phyloP scores from a whole-genome alignment of 2,888 invertebrate species.

The Oligia latruncula region DNA sequence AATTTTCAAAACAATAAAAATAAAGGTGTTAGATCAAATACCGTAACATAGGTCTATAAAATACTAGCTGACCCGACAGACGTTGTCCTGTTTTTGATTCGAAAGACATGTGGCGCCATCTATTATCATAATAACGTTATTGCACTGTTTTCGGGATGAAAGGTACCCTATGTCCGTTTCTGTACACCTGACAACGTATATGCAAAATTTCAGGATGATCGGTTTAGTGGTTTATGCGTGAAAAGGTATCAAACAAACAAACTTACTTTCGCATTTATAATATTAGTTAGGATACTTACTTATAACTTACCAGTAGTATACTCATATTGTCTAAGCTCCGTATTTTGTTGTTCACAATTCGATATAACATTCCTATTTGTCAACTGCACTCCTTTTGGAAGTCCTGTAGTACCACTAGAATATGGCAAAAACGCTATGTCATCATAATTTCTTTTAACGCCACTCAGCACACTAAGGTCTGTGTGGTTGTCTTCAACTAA shows the following conservation, averaged over 20 bases:
- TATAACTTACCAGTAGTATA: slow-evolving; percentile 76
- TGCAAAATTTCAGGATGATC: too few relatives aligned
- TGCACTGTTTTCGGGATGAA: too few relatives aligned
- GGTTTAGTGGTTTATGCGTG: too few relatives aligned
- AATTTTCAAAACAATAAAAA: not conserved
- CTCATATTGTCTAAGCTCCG: slow-evolving; percentile 72
- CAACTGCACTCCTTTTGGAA: slow-evolving; percentile 93
- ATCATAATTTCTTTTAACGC: slow-evolving; percentile 80
- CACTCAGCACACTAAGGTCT: slow-evolving; percentile 86
- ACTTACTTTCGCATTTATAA: too few relatives aligned
- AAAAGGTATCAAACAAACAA: too few relatives aligned
- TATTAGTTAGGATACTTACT: not conserved
- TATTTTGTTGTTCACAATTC: slow-evolving; percentile 83
- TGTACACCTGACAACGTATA: too few relatives aligned
- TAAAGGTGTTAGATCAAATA: too few relatives aligned
- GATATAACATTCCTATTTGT: slow-evolving; percentile 90
- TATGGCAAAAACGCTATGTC: slow-evolving; percentile 93
- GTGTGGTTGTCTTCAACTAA: slow-evolving; percentile 84
- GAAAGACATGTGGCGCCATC: too few relatives aligned
- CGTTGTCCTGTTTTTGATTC: too few relatives aligned
- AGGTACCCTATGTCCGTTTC: too few relatives aligned
- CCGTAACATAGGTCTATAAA: not conserved
- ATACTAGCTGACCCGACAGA: not conserved
- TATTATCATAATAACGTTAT: too few relatives aligned
- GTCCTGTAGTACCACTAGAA: slow-evolving; percentile 96